Base-by-base conservation (phyloP, 2,888 invertebrate species). In the Micoletzkya japonica region DNA sequence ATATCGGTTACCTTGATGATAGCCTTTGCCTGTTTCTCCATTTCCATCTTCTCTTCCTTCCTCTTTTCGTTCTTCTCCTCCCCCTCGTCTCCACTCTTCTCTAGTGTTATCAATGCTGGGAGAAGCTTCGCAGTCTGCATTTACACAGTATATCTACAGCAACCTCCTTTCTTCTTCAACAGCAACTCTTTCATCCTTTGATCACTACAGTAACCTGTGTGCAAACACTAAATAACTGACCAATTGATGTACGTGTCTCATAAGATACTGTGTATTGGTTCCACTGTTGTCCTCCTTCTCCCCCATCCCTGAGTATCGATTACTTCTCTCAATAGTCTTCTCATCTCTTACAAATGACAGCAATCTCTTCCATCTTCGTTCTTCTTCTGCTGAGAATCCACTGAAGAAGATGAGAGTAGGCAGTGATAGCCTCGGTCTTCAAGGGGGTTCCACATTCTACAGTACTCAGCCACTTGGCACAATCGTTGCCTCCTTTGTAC, bases 11-110 rank as follows among this genome's bases (percentile, higher is more conserved):
- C 68, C 49, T 58, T 57, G n/a, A 68, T 10, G 20, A 68, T 28
- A 32, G 49, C 36, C 58, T 68, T 68, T n/a, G 34, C 49, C 68
- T 68, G 68, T 20, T 50, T 32, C 58, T 68, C 68, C 39, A 68
- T 24, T 36, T 68, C 68, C 34, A 34, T 14, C 34, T 50, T 30
- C n/a, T 50, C 49, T 24, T 4, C 63, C 63, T 63, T 63, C 50
- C 49, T 49, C 24, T n/a, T 58, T 32, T 68, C 36, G 17, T 44
- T 39, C 39, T 68, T 58, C 17, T 32, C 26, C 28, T 68, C 49
- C 52, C 4, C 68, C 6, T 34, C 58, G 30, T 49, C 58, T 6
- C 44, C 57, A 3, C 50, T 36, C 68, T 49, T 26, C 6, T 58
- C 30, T 6, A 58, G 4, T 58, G 17, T 26, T n/a, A 44, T 17